phyloP scores from a whole-genome alignment of 2,888 invertebrate genomes.

The Apoderus coryli region DNA sequence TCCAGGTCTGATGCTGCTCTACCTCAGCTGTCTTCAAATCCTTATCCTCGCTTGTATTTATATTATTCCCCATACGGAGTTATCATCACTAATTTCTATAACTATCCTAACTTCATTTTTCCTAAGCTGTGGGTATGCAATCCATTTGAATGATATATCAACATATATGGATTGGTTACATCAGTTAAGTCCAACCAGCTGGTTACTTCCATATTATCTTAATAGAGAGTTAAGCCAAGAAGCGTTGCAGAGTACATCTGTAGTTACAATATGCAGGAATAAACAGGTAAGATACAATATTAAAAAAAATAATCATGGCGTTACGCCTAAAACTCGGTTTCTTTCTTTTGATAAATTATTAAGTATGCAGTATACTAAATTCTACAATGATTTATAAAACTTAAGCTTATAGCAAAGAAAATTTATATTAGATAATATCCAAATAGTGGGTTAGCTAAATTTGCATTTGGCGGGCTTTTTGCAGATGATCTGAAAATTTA shows the following conservation, averaged over 20 bases:
- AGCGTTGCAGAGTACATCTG: constrained; percentile 42
- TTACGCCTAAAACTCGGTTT: no score
- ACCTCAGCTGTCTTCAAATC: constrained; percentile 53
- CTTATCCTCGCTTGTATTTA: constrained; percentile 52
- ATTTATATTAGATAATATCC: no score
- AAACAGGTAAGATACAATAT: constrained; percentile 43
- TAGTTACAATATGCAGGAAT: constrained; percentile 47
- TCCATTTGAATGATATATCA: constrained; percentile 55
- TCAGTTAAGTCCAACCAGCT: constrained; percentile 55
- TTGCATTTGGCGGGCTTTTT: no score
- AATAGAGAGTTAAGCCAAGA: constrained; percentile 50
- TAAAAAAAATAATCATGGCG: not conserved
- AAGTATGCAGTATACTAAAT: no score
- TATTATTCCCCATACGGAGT: no score
- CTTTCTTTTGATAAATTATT: no score
- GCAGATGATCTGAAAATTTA: no score
- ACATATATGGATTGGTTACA: constrained; percentile 50
- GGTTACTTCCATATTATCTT: constrained; percentile 54
- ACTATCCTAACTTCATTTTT: constrained; percentile 44
- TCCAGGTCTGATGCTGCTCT: constrained; percentile 56
- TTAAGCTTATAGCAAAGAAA: constrained; percentile 1
- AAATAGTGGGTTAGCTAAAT: no score
- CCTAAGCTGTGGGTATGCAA: constrained; percentile 50
- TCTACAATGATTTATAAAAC: not conserved
- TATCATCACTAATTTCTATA: constrained; percentile 50